Base-by-base conservation (phyloP, 2,797 vertebrate species). In the Falco concolor region DNA sequence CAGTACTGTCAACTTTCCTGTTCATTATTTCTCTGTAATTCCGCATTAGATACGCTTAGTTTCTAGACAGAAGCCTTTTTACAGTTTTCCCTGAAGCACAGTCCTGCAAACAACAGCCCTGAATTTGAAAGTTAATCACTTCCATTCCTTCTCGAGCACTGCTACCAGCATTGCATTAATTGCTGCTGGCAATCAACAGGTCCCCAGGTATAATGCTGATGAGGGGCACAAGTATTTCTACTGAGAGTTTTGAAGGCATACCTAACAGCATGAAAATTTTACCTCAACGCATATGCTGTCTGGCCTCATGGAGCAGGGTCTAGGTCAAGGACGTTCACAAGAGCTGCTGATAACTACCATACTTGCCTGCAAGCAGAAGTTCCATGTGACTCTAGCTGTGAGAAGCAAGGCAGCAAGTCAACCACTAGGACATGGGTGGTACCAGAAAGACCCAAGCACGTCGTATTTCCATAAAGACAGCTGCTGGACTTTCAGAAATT, bases 71-170 rank as follows among this genome's bases (percentile, higher is more conserved):
- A 93, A 95, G 81, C 64, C 72, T 92, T 72, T 79, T 70, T 75
- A 68, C 1, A 5, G 53, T 89, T 94, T 78, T 85, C 72, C 72
- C 93, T 6, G 4, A 92, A 93, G 92, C 69, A 61, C 30, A 20
- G 21, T 59, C 64, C 72, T 89, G 72, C 77, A 67, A 95, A 87
- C 83, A 92, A 72, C 82, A 89, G 73, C 16, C 40, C 34, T 53
- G 88, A 93, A 92, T 90, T 67, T 93, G 56, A 87, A 94, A 96
- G 88, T 82, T 80, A 95, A 82, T 87, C 67, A 72, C 63, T 90
- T 95, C 50, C 64, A 74, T 44, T 79, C 60, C 85, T 68, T 90
- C 49, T 68, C 64, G 50, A 76, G 60, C 53, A 47, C 64, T 60
- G 49, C 89, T 81, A 79, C 21, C 67, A 79, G 52, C 57, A 64